These are phyloP conservation scores for Diogma glabrata DNA, from an alignment of 2,888 invertebrate species.

Conservation along the genomic window DNA sequence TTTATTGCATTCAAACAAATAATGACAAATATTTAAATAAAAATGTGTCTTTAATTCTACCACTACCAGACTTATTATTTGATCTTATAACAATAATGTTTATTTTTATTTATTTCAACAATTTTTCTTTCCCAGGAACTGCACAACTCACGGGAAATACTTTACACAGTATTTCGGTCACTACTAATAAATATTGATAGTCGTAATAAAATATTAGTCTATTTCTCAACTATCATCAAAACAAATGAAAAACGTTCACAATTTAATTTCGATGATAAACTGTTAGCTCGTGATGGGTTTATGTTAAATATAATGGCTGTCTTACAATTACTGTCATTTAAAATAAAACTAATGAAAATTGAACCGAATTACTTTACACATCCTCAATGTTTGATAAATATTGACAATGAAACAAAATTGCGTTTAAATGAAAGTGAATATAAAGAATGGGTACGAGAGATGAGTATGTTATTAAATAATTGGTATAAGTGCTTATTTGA, in stretches of 20 bases:
- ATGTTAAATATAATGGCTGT: conserved; percentile 89
- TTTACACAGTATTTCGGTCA: conserved; percentile 74
- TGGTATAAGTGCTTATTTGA: neutral
- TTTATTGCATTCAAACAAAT: too few relatives aligned
- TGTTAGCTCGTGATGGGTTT: conserved; percentile 86
- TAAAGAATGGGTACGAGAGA: conserved; percentile 55
- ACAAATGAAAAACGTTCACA: conserved; percentile 81
- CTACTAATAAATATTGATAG: conserved; percentile 72
- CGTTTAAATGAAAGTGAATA: conserved; percentile 74
- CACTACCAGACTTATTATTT: too few relatives aligned
- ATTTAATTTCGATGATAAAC: conserved; percentile 77
- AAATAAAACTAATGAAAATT: conserved; percentile 82
- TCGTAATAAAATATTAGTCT: conserved; percentile 66
- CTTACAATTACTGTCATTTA: conserved; percentile 78
- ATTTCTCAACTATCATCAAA: conserved; percentile 63
- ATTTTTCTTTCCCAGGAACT: conserved; percentile 46
- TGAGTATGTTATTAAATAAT: conserved; percentile 41
- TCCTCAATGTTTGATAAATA: conserved; percentile 57
- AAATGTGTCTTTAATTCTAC: too few relatives aligned
- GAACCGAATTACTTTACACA: conserved; percentile 84
- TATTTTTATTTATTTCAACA: conserved; percentile 35
- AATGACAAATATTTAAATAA: too few relatives aligned
- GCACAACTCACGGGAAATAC: conserved; percentile 60
- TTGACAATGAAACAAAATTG: conserved; percentile 71
- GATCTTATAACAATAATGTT: conserved; percentile 18